Conservation (phyloP, 2,797 vertebrate genomes). For the Pogonophryne albipinna region DNA sequence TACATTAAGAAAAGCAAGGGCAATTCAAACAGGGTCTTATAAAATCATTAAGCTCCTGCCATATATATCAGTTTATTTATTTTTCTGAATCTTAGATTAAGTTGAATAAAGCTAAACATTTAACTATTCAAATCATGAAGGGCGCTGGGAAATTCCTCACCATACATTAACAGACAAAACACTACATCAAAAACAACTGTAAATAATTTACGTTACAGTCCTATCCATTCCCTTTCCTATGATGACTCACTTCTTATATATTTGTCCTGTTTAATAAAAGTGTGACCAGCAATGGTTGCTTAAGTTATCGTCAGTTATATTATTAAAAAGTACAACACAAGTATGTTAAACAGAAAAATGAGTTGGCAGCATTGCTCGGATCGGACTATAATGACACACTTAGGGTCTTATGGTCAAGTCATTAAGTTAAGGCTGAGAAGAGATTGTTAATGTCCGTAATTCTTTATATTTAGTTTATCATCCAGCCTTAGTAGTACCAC, state of each 20-base stretch:
- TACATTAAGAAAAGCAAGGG: conserved; percentile 24
- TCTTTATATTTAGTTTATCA: conserved; percentile 5
- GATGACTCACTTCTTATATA: background rate
- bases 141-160: background rate
- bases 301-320: background rate
- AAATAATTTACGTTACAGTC: background rate
- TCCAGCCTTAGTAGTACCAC: background rate
- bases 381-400: background rate
- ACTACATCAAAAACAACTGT: background rate
- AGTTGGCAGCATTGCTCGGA: background rate
- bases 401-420: background rate
- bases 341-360: background rate
- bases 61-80: background rate
- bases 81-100: background rate
- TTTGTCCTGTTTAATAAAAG: background rate
- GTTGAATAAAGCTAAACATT: background rate
- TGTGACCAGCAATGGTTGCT: background rate
- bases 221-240: background rate
- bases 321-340: background rate
- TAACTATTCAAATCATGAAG: background rate
- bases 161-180: background rate
- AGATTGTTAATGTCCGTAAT: background rate
- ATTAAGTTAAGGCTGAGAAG: background rate
- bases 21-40: conserved; percentile 27
- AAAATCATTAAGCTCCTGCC: conserved; percentile 15